phyloP scores from a whole-genome alignment of 2,113 vertebrate species.

The Aptenodytes patagonicus region DNA sequence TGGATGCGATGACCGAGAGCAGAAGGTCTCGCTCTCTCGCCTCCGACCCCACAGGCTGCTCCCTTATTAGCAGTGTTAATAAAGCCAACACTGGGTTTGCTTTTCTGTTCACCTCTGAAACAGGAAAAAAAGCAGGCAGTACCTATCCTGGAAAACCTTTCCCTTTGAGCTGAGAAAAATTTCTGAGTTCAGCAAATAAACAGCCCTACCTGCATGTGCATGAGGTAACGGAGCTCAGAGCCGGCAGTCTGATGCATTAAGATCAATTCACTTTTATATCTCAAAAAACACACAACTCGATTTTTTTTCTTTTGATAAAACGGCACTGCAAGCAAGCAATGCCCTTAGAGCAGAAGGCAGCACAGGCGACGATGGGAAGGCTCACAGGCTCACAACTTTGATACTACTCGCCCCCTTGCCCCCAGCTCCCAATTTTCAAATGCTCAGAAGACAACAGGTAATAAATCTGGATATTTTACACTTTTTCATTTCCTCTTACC shows the following conservation, averaged over 20 bases:
- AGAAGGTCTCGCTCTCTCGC: fast-evolving
- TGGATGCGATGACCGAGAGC: fast-evolving
- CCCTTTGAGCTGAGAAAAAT: neutral
- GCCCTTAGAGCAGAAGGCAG: neutral
- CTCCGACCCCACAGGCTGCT: neutral
- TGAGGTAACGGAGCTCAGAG: fast-evolving
- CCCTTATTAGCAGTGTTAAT: neutral
- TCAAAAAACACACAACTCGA: neutral
- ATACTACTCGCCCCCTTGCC: neutral
- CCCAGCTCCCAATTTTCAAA: neutral
- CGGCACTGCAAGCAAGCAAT: fast-evolving
- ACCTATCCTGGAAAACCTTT: neutral
- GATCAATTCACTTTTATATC: neutral
- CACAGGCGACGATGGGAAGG: neutral
- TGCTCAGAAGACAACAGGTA: constrained; percentile 56
- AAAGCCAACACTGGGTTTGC: neutral
- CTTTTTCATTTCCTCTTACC: constrained; percentile 59
- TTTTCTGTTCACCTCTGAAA: neutral
- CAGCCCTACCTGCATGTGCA: too few relatives aligned
- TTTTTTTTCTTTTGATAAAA: neutral
- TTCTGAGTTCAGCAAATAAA: neutral
- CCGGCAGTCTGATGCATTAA: neutral
- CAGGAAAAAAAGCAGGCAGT: neutral
- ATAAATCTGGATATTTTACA: constrained; percentile 62
- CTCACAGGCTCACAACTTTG: neutral